These are phyloP conservation scores for Salmo trutta DNA, from an alignment of 2,797 vertebrate genomes.

Conservation along the genomic window DNA sequence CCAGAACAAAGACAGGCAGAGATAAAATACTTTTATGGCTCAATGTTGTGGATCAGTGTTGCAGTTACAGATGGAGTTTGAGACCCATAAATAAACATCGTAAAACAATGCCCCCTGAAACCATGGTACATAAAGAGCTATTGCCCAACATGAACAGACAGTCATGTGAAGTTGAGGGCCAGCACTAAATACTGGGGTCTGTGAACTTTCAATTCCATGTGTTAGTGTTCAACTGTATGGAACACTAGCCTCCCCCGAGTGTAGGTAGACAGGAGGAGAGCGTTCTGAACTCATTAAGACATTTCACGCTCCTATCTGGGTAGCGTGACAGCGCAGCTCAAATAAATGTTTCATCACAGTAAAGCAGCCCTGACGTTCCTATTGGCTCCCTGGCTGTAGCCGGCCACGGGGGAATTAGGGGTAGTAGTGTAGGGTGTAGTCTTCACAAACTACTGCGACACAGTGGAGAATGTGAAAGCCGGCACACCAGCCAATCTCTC, in stretches of 20 bases:
- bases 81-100: neutral
- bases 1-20: slow-evolving; percentile 10
- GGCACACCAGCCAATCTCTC: neutral
- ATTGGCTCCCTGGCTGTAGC: neutral
- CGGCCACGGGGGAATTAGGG: neutral
- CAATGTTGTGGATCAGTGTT: neutral
- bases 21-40: neutral
- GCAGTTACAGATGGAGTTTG: neutral
- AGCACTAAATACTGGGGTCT: too few species aligned
- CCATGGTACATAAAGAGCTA: too few species aligned
- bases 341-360: neutral
- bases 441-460: neutral
- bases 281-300: too few species aligned
- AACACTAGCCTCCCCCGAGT: neutral
- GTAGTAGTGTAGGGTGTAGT: neutral
- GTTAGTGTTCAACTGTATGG: neutral
- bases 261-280: neutral
- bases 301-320: neutral
- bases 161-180: too few species aligned
- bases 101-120: too few species aligned
- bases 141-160: too few species aligned
- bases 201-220: neutral
- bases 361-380: neutral
- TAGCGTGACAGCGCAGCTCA: neutral
- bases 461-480: neutral